A percentile compares a stretch with the other conserved stretches of the same genome.
These are phyloP conservation scores for Gracilinanus agilis DNA, from an alignment of 2,113 vertebrate species.

Conservation along the genomic window DNA sequence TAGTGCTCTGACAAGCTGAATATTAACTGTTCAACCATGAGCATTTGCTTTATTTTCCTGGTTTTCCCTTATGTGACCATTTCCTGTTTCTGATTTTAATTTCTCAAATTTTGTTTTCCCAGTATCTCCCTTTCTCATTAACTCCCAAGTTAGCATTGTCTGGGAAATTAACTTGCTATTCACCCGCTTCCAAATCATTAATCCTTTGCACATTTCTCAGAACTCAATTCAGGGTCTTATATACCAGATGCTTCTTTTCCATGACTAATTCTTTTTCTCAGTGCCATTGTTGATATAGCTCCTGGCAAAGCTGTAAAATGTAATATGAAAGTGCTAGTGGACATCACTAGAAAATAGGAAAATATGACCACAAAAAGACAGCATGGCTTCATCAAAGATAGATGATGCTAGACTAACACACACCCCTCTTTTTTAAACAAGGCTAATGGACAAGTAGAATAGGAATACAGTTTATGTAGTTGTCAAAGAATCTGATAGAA, in stretches of 20 bases:
- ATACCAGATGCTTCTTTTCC: not conserved
- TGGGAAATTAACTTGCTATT: not conserved
- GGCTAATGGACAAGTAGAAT: not conserved
- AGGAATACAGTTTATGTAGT: not conserved
- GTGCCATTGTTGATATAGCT: not conserved
- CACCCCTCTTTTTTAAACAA: not conserved
- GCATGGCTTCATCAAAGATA: not conserved
- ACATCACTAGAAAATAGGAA: not conserved
- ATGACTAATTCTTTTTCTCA: not conserved
- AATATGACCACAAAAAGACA: not conserved
- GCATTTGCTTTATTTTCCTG: not conserved
- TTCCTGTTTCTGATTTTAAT: constrained; percentile 2
- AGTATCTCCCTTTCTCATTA: not conserved
- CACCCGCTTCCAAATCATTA: not conserved
- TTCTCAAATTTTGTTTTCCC: not conserved
- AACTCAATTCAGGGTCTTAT: not conserved
- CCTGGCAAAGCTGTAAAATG: not conserved
- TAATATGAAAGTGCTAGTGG: not conserved
- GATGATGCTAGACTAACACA: not conserved
- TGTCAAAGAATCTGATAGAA: not conserved
- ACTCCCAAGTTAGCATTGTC: not conserved
- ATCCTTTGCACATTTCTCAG: not conserved
- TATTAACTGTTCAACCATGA: not conserved
- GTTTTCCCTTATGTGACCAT: not conserved
- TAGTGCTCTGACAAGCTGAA: not conserved